A percentile compares a stretch with the other conserved stretches of the same genome.
phyloP scores from a whole-genome alignment of 2,797 vertebrate genomes.

The Fratercula arctica region DNA sequence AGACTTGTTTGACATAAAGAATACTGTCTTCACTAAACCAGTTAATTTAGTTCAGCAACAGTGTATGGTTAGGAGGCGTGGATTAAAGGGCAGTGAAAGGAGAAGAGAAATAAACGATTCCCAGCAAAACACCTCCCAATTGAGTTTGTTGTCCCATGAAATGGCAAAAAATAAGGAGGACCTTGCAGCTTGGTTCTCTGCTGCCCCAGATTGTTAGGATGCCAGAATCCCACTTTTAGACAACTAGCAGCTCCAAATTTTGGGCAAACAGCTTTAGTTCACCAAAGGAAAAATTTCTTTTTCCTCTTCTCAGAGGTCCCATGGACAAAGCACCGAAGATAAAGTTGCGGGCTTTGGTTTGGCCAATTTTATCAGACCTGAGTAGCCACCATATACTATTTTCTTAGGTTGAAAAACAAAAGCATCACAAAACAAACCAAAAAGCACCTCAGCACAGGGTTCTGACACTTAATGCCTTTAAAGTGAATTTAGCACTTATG shows the following conservation, averaged over 20 bases:
- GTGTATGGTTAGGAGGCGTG: background rate
- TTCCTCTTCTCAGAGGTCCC: background rate
- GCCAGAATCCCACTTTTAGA: background rate
- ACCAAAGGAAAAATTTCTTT: background rate
- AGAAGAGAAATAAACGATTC: background rate
- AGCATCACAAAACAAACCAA: background rate
- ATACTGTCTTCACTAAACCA: constrained; percentile 45
- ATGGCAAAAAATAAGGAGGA: background rate
- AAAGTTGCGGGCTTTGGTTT: background rate
- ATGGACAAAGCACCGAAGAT: background rate
- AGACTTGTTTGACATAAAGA: constrained; percentile 39
- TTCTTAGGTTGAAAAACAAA: background rate
- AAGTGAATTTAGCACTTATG: background rate
- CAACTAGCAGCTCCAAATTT: background rate
- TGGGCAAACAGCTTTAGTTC: background rate
- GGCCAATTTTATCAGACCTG: background rate
- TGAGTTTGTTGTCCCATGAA: background rate
- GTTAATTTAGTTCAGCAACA: constrained; percentile 58
- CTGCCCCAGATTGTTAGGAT: background rate
- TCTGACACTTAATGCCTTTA: background rate
- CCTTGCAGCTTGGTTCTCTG: background rate
- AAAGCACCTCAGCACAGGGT: background rate
- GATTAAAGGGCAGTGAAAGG: background rate
- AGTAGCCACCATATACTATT: background rate
- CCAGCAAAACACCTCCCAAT: background rate